Conservation (phyloP, 2,797 vertebrate genomes). For the Echiichthys vipera region DNA sequence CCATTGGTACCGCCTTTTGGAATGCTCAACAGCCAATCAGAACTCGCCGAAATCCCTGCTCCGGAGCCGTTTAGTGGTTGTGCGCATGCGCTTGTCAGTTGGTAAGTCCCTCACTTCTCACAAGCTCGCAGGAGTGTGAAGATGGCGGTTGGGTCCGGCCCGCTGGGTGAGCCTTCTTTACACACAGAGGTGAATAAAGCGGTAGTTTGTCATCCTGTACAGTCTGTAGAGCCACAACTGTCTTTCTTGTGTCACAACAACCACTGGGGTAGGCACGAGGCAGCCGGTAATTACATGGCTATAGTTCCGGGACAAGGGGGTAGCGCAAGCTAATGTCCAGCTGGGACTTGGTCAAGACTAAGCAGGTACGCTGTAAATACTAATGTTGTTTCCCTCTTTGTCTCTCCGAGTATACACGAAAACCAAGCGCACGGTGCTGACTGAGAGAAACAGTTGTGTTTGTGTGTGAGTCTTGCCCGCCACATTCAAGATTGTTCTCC, state of each 20-base stretch:
- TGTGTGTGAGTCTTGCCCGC: slow-evolving; percentile 52
- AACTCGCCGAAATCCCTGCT: slow-evolving; percentile 60
- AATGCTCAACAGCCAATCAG: slow-evolving; percentile 80
- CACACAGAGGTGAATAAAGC: slow-evolving; percentile 96
- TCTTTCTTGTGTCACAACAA: slow-evolving; percentile 88
- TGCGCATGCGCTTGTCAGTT: slow-evolving; percentile 76
- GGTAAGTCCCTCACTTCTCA: slow-evolving; percentile 75
- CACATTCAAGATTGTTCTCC: slow-evolving; percentile 69
- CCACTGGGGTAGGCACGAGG: slow-evolving; percentile 82
- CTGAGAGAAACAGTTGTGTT: slow-evolving; percentile 35
- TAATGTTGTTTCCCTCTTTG: slow-evolving; percentile 69
- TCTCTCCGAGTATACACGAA: slow-evolving; percentile 59
- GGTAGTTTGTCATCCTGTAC: slow-evolving; percentile 91
- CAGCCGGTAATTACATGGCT: slow-evolving; percentile 90
- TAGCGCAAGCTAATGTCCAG: slow-evolving; percentile 92
- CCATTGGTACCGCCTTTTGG: slow-evolving; percentile 89
- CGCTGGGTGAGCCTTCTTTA: slow-evolving; percentile 92
- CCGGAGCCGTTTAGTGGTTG: slow-evolving; percentile 44
- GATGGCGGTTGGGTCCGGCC: slow-evolving; percentile 95
- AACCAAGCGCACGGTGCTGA: slow-evolving; percentile 49
- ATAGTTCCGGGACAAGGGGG: slow-evolving; percentile 89
- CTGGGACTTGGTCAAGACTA: slow-evolving; percentile 90
- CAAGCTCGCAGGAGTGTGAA: slow-evolving; percentile 89
- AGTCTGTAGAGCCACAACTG: slow-evolving; percentile 90
- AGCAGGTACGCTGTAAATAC: slow-evolving; percentile 85